Percentiles rank a stretch among this genome's conserved stretches.
Evolutionary conservation across 1,140 invertebrate species (phyloP).

Genomic region (Drosophila eugracilis): DNA sequence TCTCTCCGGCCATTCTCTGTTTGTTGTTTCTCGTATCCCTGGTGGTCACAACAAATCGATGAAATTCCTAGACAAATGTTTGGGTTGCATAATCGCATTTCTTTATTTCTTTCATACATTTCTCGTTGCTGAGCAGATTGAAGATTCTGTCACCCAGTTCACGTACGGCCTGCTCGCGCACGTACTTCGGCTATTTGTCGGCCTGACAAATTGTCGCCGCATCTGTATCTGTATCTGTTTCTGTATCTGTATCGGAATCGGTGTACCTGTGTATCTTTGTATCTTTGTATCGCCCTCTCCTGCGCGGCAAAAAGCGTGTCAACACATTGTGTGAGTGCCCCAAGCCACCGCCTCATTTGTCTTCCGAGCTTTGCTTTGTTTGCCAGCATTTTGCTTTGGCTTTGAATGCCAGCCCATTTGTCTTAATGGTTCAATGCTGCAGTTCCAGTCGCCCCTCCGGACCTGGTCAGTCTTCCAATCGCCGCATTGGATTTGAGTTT

Average conservation of each 20-base stretch:
- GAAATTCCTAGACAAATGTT: constrained; percentile 55
- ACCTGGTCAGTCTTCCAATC: constrained; percentile 23
- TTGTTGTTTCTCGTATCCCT: constrained; percentile 18
- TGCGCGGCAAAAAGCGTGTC: constrained; percentile 64
- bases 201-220: constrained; percentile 66
- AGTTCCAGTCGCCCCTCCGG: constrained; percentile 1
- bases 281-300: constrained; percentile 48
- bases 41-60: constrained; percentile 54
- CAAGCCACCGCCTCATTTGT: constrained; percentile 70
- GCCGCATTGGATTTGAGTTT: constrained; percentile 27
- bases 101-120: constrained; percentile 21
- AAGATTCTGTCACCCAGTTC: constrained; percentile 73
- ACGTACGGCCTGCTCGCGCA: constrained; percentile 64
- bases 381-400: constrained; percentile 42
- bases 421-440: constrained; percentile 72
- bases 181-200: constrained; percentile 71
- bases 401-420: constrained; percentile 65
- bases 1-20: constrained; percentile 21
- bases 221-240: constrained; percentile 39
- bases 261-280: constrained; percentile 41
- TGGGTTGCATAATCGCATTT: constrained; percentile 47
- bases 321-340: constrained; percentile 67
- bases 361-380: constrained; percentile 61
- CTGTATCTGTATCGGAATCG: constrained; percentile 36
- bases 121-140: constrained; percentile 12